These are phyloP conservation scores for Melanophora roralis DNA, from an alignment of 2,888 invertebrate genomes.

Conservation along the genomic window DNA sequence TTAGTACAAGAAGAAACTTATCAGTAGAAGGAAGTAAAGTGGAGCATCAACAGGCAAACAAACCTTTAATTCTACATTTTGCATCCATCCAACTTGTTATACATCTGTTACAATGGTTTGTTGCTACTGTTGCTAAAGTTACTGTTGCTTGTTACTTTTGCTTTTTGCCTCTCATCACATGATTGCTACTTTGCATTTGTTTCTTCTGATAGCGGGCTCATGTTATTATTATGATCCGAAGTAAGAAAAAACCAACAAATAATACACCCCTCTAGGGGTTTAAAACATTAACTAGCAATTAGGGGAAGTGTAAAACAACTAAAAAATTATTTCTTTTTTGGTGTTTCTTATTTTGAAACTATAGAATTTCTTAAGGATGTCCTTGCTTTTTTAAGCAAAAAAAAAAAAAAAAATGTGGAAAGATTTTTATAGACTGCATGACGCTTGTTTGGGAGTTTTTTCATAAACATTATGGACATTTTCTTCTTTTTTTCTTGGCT, in stretches of 20 bases:
- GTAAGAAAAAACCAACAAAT: slow-evolving; percentile 50
- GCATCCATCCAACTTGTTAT: slow-evolving; percentile 23
- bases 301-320: slow-evolving; percentile 76
- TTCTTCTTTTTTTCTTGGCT: neutral
- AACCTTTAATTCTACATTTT: slow-evolving; percentile 5
- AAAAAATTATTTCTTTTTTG: slow-evolving; percentile 47
- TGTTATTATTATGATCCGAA: slow-evolving; percentile 49
- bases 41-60: slow-evolving; percentile 50
- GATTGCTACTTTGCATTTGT: slow-evolving; percentile 62
- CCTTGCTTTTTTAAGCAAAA: slow-evolving; percentile 40
- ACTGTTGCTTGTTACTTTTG: neutral
- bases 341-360: slow-evolving; percentile 32
- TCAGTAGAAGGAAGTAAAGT: slow-evolving; percentile 55
- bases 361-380: slow-evolving; percentile 53
- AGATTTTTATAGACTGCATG: slow-evolving; percentile 55
- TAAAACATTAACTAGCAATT: slow-evolving; percentile 77
- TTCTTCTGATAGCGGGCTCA: slow-evolving; percentile 34
- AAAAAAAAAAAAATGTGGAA: too few relatives aligned
- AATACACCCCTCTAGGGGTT: slow-evolving; percentile 67
- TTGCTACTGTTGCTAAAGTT: slow-evolving; percentile 11
- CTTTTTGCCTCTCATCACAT: slow-evolving; percentile 48
- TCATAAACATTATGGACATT: neutral
- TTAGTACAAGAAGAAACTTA: neutral
- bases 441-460: slow-evolving; percentile 41
- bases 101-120: neutral